phyloP scores from a whole-genome alignment of 2,797 vertebrate species.

The Lepus townsendii region DNA sequence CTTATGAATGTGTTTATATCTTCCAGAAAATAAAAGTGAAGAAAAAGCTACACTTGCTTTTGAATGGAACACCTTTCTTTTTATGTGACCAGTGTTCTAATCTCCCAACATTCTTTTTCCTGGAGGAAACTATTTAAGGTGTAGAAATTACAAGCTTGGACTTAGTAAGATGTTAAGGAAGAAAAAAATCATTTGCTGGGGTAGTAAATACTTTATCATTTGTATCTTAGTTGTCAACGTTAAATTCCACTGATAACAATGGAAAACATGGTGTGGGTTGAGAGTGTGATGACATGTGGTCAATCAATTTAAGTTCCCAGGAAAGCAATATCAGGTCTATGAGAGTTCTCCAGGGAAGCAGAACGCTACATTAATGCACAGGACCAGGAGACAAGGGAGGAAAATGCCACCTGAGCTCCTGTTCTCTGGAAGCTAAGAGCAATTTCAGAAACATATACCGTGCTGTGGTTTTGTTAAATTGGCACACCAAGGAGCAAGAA shows the following conservation, averaged over 20 bases:
- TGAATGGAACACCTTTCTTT: neutral
- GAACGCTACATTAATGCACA: constrained; percentile 31
- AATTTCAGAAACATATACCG: constrained; percentile 69
- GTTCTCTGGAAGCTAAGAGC: constrained; percentile 63
- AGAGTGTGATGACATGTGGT: constrained; percentile 65
- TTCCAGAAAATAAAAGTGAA: constrained; percentile 31
- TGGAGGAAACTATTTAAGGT: neutral
- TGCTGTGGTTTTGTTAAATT: constrained; percentile 75
- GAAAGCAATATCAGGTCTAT: constrained; percentile 35
- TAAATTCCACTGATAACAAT: constrained; percentile 67
- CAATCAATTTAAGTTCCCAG: constrained; percentile 75
- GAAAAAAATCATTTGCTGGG: neutral
- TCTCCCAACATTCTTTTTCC: neutral
- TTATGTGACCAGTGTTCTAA: neutral
- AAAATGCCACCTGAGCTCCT: constrained; percentile 59
- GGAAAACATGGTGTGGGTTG: constrained; percentile 31
- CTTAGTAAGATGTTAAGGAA: neutral
- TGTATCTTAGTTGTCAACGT: neutral
- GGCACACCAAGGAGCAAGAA: constrained; percentile 51
- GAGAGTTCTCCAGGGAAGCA: constrained; percentile 45
- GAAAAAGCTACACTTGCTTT: neutral
- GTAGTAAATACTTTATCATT: constrained; percentile 61
- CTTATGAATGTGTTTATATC: neutral
- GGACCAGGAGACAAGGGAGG: constrained; percentile 37
- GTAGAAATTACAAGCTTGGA: constrained; percentile 18